Percentiles rank a stretch among this genome's conserved stretches.
These are phyloP conservation scores for Pterocles gutturalis DNA, from an alignment of 2,113 vertebrate genomes.

Conservation along the genomic window DNA sequence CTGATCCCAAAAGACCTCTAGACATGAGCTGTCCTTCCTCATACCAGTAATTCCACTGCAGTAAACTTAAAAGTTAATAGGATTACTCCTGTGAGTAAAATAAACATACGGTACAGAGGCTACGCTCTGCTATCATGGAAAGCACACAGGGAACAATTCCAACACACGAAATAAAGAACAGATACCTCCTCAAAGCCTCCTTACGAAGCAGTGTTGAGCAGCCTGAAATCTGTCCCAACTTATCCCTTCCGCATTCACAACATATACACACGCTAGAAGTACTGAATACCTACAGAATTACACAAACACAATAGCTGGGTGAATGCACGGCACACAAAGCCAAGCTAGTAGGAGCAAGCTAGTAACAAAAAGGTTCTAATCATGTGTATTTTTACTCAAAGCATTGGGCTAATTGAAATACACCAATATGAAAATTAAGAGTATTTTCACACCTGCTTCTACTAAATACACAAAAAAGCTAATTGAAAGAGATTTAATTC, in stretches of 20 bases:
- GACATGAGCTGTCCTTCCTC: conserved; percentile 1
- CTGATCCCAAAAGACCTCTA: conserved; percentile 64
- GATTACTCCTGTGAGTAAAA: conserved; percentile 47
- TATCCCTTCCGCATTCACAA: not conserved
- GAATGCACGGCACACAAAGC: not conserved
- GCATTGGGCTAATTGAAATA: not conserved
- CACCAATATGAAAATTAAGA: not conserved
- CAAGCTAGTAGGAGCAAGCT: not conserved
- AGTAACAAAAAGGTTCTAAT: not conserved
- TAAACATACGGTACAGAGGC: not conserved
- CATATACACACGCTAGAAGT: not conserved
- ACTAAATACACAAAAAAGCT: not conserved
- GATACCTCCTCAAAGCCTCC: not conserved
- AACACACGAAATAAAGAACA: not conserved
- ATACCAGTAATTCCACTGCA: conserved; percentile 35
- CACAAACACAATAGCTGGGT: not conserved
- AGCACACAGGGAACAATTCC: not conserved
- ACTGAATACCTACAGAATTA: not conserved
- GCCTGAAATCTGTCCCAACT: not conserved
- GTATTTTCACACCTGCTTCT: not conserved
- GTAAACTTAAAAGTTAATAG: conserved; percentile 53
- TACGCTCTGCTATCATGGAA: not conserved
- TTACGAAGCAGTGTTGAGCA: not conserved
- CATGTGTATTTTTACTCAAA: not conserved
- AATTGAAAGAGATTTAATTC: not conserved